Conservation (phyloP, 2,888 invertebrate species). For the Arrhopalites spinosus region DNA sequence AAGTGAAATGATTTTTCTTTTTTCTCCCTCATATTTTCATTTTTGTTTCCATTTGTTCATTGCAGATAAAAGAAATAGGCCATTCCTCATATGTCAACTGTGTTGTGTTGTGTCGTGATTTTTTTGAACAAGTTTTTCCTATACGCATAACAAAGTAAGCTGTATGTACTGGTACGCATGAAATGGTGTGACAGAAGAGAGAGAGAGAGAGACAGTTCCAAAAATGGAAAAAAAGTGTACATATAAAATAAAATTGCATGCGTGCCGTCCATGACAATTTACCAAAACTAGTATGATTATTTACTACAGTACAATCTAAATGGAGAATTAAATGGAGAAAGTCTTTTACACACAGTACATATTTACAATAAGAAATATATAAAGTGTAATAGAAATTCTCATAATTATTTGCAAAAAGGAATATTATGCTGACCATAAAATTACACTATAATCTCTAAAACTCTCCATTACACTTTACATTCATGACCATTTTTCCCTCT, state of each 20-base stretch:
- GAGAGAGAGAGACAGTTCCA: background rate
- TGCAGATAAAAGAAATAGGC: background rate
- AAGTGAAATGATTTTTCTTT: background rate
- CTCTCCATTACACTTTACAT: too few relatives aligned
- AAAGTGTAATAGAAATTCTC: background rate
- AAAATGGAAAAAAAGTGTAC: background rate
- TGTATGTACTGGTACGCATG: background rate
- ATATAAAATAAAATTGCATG: background rate
- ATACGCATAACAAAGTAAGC: background rate
- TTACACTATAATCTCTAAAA: too few relatives aligned
- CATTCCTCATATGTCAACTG: constrained; percentile 5
- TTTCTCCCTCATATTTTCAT: background rate
- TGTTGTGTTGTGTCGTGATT: background rate
- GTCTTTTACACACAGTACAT: background rate
- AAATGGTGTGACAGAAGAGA: background rate
- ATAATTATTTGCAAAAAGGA: too few relatives aligned
- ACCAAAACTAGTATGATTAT: background rate
- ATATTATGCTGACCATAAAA: too few relatives aligned
- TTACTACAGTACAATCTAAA: background rate
- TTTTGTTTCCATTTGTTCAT: background rate
- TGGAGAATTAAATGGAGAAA: background rate
- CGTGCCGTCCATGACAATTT: background rate
- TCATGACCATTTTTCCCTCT: too few relatives aligned
- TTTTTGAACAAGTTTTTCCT: background rate
- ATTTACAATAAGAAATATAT: background rate